Evolutionary conservation across 2,113 vertebrate species (phyloP).

Genomic region (Empidonax alnorum): DNA sequence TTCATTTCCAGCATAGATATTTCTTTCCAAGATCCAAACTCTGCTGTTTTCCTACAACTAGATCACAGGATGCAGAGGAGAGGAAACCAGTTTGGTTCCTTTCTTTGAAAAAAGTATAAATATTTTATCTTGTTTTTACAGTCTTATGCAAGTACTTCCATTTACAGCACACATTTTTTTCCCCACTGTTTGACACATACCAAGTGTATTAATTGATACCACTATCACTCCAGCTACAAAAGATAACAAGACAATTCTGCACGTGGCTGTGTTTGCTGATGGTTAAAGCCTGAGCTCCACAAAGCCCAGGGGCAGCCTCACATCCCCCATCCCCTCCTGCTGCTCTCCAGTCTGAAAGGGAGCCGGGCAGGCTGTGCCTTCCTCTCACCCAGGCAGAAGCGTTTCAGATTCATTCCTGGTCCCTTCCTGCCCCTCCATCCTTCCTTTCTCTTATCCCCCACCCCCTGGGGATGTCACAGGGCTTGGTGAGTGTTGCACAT

Average conservation of each 20-base stretch:
- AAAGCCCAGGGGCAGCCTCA: background rate
- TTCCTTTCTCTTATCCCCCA: background rate
- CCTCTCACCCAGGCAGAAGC: background rate
- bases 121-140: background rate
- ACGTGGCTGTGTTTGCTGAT: background rate
- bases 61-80: background rate
- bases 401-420: background rate
- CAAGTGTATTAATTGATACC: background rate
- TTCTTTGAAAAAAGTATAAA: background rate
- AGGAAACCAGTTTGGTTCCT: background rate
- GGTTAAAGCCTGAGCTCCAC: background rate
- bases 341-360: background rate
- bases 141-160: background rate
- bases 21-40: background rate
- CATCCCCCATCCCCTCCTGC: background rate
- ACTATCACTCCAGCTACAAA: background rate
- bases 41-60: background rate
- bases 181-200: background rate
- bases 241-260: background rate
- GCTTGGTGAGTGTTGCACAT: background rate
- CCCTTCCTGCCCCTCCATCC: background rate
- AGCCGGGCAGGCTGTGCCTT: background rate
- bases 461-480: background rate
- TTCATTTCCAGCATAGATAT: background rate
- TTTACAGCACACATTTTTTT: background rate